A percentile compares a stretch with the other conserved stretches of the same genome.
These are phyloP conservation scores for Prochilodus magdalenae DNA, from an alignment of 2,113 vertebrate genomes.

Conservation along the genomic window DNA sequence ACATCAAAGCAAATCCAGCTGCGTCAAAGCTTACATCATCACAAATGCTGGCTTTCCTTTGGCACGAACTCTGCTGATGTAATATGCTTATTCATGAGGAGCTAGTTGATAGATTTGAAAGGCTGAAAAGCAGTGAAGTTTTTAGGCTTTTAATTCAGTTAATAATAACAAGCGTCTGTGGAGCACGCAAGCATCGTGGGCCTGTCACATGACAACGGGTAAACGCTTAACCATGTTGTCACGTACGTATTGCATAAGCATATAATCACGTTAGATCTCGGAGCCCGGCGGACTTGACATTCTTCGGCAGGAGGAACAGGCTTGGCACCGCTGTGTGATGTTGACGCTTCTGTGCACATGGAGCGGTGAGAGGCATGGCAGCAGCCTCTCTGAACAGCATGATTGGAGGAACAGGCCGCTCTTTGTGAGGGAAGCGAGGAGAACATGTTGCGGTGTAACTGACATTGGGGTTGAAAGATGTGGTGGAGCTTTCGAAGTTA, in stretches of 20 bases:
- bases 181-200: not conserved
- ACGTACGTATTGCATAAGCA: not conserved
- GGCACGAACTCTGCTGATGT: no score
- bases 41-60: no score
- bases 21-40: no score
- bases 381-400: not conserved
- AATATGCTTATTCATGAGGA: no score
- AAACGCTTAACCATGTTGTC: not conserved
- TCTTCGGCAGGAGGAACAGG: not conserved
- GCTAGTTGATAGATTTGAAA: no score
- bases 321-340: not conserved
- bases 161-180: not conserved
- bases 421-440: not conserved
- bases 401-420: not conserved
- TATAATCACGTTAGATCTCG: not conserved
- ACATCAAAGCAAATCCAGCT: no score
- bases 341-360: not conserved
- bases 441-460: not conserved
- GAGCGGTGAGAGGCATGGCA: not conserved
- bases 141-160: no score
- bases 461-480: constrained; percentile 1
- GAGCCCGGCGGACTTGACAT: not conserved
- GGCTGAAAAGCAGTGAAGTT: no score
- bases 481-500: not conserved
- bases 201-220: not conserved